phyloP scores from a whole-genome alignment of 2,113 vertebrate genomes.

The Macquaria ambigua region DNA sequence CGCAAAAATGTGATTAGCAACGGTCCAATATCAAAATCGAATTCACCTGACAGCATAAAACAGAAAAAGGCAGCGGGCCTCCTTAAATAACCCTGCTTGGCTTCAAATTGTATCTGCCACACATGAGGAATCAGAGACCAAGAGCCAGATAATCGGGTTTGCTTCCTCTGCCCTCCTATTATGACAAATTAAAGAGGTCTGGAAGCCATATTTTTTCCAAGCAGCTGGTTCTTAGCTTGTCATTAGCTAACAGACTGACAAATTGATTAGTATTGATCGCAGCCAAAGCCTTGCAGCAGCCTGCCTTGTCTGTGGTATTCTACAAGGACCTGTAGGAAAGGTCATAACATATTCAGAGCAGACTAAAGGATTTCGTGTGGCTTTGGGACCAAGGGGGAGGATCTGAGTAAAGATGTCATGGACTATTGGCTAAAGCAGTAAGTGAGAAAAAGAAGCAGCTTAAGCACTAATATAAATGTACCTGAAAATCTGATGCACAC shows the following conservation, averaged over 20 bases:
- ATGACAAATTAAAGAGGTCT: slow-evolving; percentile 89
- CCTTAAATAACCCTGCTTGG: slow-evolving; percentile 79
- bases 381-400: slow-evolving; percentile 35
- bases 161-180: slow-evolving; percentile 81
- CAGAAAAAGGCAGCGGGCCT: slow-evolving; percentile 59
- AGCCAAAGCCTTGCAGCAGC: slow-evolving; percentile 63
- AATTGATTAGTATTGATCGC: slow-evolving; percentile 87
- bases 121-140: slow-evolving; percentile 74
- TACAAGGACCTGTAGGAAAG: slow-evolving; percentile 76
- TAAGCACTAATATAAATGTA: neutral
- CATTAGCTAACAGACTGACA: slow-evolving; percentile 87
- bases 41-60: slow-evolving; percentile 70
- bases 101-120: slow-evolving; percentile 71
- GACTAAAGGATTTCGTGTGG: slow-evolving; percentile 66
- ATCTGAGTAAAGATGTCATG: slow-evolving; percentile 44
- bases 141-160: slow-evolving; percentile 83
- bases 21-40: slow-evolving; percentile 81
- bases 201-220: slow-evolving; percentile 80
- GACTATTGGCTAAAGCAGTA: slow-evolving; percentile 1
- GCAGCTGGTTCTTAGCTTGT: slow-evolving; percentile 81
- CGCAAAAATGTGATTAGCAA: slow-evolving; percentile 74
- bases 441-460: slow-evolving; percentile 8
- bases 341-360: slow-evolving; percentile 71
- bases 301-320: slow-evolving; percentile 61
- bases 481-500: neutral